Conservation (phyloP, 2,888 invertebrate species). For the Cerceris rybyensis region DNA sequence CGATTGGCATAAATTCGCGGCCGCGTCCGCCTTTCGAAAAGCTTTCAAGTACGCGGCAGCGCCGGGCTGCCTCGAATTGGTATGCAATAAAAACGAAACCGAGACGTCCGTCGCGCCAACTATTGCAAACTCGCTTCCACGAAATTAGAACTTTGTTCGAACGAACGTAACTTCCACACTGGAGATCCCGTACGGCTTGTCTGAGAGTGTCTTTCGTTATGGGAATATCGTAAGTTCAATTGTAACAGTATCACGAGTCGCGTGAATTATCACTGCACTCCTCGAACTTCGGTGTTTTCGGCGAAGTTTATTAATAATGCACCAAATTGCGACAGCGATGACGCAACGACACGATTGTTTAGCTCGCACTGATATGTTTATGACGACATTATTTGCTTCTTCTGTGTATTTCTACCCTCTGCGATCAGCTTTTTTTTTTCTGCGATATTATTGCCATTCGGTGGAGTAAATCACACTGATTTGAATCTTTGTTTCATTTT, state of each 20-base stretch:
- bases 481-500: neutral
- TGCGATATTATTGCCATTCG: no score
- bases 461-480: neutral
- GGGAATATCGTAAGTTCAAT: constrained; percentile 15
- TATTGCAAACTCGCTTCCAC: constrained; percentile 58
- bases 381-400: no score
- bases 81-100: constrained; percentile 56
- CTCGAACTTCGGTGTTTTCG: neutral
- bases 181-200: no score
- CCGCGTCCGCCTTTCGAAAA: constrained; percentile 14
- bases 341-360: constrained; percentile 27
- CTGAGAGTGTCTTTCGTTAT: neutral
- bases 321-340: constrained; percentile 25
- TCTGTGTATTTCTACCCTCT: no score
- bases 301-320: constrained; percentile 19
- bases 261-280: neutral
- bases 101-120: constrained; percentile 49
- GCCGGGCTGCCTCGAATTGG: constrained; percentile 59
- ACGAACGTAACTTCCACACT: neutral
- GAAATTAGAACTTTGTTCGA: constrained; percentile 57
- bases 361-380: constrained; percentile 3
- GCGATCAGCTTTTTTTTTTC: no score
- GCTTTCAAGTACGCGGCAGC: constrained; percentile 12
- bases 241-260: constrained; percentile 10
- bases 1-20: constrained; percentile 48